Evolutionary conservation across 2,797 vertebrate species (phyloP), one percentile per base, ranked within the genome.

Genomic region (Centroberyx gerrardi): DNA sequence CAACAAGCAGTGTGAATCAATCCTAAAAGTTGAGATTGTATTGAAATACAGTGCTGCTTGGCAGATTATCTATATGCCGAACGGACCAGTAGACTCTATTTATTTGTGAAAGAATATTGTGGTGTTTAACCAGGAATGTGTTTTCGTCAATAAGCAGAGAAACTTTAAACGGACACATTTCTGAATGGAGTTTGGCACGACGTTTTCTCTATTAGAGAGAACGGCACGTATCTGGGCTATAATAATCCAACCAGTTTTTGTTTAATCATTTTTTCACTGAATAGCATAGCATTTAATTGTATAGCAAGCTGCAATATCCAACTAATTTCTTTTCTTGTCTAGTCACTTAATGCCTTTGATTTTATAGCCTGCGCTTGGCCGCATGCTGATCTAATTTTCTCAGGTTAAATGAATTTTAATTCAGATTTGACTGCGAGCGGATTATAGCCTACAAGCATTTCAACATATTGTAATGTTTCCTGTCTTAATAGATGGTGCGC

Each of bases 371-470:
- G 42, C 13, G 22, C 13, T 12, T 17, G 17, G 10, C 55, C 73
- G 87, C 72, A 76, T 85, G 66, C 68, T 38, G 72, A 70, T 83
- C 2, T 2, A 10, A 38, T 80, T 63, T 60, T 36, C 14, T 70
- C 13, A 28, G 66, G 33, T 51, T 48, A 44, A 52, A 62, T 63
- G 44, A 42, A 14, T 52, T n/a, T 1, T 66, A 51, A 63, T 72
- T 65, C 7, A 68, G 8, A 44, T 74, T 36, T 67, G 58, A 46
- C 42, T 48, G 22, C 4, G 48, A 13, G 28, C 27, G 12, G 54
- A n/a, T 46, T 31, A 38, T 18, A 15, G n/a, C 14, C 8, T 18
- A 58, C 9, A 44, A 8, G 68, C 42, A 65, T 65, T 28, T 60
- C 22, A 71, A 5, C 49, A 28, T 61, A 51, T 58, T 60, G 75